Conservation (phyloP, 1,140 invertebrate species). For the Carcinoscorpius rotundicauda region DNA sequence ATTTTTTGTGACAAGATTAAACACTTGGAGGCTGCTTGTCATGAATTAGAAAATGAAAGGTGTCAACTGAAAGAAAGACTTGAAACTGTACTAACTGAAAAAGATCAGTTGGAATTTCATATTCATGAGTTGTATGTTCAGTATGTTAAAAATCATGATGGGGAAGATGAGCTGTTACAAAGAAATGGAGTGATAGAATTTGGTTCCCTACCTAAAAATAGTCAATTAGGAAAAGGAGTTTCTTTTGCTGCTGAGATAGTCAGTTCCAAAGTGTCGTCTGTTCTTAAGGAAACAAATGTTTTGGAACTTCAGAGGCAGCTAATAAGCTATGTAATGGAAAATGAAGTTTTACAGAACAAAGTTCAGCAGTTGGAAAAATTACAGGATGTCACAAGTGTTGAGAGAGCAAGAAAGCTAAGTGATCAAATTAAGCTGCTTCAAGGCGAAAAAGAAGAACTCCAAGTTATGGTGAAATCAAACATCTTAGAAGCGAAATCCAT, state of each 20-base stretch:
- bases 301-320: constrained; percentile 2
- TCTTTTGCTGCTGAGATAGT: background rate
- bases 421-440: background rate
- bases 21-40: background rate
- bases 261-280: background rate
- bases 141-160: background rate
- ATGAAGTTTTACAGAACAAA: background rate
- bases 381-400: background rate
- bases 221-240: background rate
- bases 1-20: background rate
- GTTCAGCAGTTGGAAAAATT: background rate
- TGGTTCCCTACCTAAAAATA: background rate
- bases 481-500: background rate
- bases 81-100: background rate
- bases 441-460: background rate
- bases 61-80: background rate
- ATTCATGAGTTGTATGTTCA: background rate
- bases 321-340: background rate
- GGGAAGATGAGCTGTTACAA: background rate
- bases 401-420: too few species aligned
- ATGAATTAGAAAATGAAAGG: background rate
- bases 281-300: background rate
- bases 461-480: background rate
- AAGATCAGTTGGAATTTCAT: background rate
- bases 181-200: background rate